A percentile compares a stretch with the other conserved stretches of the same genome.
Evolutionary conservation across 1,140 invertebrate species (phyloP).

Genomic region (Idris sp.): DNA sequence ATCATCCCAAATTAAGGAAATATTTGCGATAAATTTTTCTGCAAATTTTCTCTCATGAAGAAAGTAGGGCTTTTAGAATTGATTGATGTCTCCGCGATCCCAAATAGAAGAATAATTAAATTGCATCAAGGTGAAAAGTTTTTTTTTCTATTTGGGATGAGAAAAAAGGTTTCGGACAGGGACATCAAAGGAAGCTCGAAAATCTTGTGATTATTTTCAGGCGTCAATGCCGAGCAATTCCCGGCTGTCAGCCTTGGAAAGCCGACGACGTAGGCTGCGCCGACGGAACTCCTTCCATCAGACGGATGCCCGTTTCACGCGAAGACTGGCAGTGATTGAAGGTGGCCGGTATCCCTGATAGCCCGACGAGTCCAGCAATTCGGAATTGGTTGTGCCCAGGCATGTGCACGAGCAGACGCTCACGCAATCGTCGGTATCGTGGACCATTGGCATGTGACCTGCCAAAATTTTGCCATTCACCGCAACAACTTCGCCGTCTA

Average conservation of each 20-base stretch:
- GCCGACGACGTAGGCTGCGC: slow-evolving; percentile 75
- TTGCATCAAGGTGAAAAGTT: too few species aligned
- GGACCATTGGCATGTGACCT: slow-evolving; percentile 79
- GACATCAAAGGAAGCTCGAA: slow-evolving; percentile 23
- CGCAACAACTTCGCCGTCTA: slow-evolving; percentile 90
- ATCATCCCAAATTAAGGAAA: too few species aligned
- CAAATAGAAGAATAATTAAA: too few species aligned
- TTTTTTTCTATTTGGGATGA: too few species aligned
- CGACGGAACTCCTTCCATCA: slow-evolving; percentile 78
- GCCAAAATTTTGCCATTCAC: slow-evolving; percentile 83
- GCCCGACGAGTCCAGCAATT: slow-evolving; percentile 71
- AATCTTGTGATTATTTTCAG: slow-evolving; percentile 52
- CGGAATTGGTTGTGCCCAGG: slow-evolving; percentile 74
- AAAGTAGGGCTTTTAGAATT: too few species aligned
- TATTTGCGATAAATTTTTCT: too few species aligned
- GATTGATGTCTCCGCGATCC: too few species aligned
- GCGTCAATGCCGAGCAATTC: slow-evolving; percentile 75
- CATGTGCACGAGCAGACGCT: slow-evolving; percentile 87
- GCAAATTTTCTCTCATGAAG: too few species aligned
- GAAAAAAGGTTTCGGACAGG: too few species aligned
- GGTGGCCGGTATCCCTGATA: slow-evolving; percentile 75
- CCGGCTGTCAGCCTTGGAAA: slow-evolving; percentile 70
- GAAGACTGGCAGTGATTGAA: slow-evolving; percentile 71
- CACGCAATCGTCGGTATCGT: slow-evolving; percentile 80
- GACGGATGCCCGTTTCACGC: slow-evolving; percentile 76